A percentile compares a stretch with the other conserved stretches of the same genome.
Conservation (phyloP, 2,888 invertebrate species). For the Harpalus rufipes region DNA sequence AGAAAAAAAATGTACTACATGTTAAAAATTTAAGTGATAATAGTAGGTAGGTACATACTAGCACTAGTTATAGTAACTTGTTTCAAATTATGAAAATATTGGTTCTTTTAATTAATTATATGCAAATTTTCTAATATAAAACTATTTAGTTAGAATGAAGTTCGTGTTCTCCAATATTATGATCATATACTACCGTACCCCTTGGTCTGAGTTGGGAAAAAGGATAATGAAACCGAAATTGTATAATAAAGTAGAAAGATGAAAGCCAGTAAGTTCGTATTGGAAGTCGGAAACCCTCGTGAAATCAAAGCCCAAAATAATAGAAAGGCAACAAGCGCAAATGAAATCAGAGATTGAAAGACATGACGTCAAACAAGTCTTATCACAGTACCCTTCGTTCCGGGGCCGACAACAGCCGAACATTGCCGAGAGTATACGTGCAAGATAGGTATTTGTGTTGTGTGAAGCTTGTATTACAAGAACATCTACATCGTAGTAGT, state of each 20-base stretch:
- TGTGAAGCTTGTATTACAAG: constrained; percentile 65
- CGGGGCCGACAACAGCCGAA: constrained; percentile 39
- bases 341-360: constrained; percentile 55
- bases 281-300: background rate
- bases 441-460: constrained; percentile 56
- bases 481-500: constrained; percentile 70
- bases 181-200: background rate
- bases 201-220: background rate
- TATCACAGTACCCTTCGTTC: constrained; percentile 39
- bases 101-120: background rate
- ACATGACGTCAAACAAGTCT: constrained; percentile 54
- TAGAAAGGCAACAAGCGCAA: constrained; percentile 49
- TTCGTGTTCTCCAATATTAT: background rate
- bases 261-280: constrained; percentile 9
- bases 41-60: too few species aligned
- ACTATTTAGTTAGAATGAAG: background rate
- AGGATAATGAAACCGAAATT: constrained; percentile 1
- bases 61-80: too few species aligned
- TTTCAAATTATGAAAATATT: too few species aligned
- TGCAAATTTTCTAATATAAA: background rate
- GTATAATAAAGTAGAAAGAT: constrained; percentile 8
- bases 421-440: constrained; percentile 54
- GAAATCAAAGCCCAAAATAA: constrained; percentile 36
- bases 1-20: too few species aligned
- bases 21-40: too few species aligned